Conservation (phyloP, 2,113 vertebrate genomes). For the Aspidoscelis tigris region DNA sequence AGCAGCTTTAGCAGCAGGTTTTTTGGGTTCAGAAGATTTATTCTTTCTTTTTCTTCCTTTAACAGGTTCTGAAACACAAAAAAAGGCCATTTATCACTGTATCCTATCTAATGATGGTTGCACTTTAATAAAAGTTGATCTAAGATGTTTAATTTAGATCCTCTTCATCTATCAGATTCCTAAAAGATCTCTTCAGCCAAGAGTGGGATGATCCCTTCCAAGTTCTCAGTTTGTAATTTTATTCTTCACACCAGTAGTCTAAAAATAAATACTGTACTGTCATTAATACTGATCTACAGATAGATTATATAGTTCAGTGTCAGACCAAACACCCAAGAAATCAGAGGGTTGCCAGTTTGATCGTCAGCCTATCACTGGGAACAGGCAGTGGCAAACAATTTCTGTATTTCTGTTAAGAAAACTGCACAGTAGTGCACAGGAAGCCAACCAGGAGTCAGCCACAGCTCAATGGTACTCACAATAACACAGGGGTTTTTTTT, state of each 20-base stretch:
- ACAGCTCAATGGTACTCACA: too few relatives aligned
- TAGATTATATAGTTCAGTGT: neutral
- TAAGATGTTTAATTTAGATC: neutral
- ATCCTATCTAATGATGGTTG: neutral
- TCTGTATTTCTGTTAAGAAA: too few relatives aligned
- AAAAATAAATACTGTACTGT: neutral
- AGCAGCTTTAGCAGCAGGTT: constrained; percentile 70
- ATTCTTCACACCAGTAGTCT: neutral
- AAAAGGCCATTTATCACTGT: constrained; percentile 1
- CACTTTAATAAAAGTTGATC: neutral
- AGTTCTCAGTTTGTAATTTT: neutral
- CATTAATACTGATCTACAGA: too few relatives aligned
- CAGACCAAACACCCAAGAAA: too few relatives aligned
- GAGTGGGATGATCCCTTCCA: neutral
- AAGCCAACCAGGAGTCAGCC: too few relatives aligned
- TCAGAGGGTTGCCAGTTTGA: too few relatives aligned
- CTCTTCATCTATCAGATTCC: too few relatives aligned
- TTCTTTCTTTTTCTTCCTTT: constrained; percentile 85
- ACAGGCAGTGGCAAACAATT: too few relatives aligned
- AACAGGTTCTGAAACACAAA: constrained; percentile 77
- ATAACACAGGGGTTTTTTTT: too few relatives aligned
- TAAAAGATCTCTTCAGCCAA: neutral
- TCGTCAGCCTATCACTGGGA: too few relatives aligned
- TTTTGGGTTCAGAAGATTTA: constrained; percentile 78
- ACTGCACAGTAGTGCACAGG: too few relatives aligned